phyloP scores from a whole-genome alignment of 2,113 vertebrate genomes.

The Mustela lutreola region DNA sequence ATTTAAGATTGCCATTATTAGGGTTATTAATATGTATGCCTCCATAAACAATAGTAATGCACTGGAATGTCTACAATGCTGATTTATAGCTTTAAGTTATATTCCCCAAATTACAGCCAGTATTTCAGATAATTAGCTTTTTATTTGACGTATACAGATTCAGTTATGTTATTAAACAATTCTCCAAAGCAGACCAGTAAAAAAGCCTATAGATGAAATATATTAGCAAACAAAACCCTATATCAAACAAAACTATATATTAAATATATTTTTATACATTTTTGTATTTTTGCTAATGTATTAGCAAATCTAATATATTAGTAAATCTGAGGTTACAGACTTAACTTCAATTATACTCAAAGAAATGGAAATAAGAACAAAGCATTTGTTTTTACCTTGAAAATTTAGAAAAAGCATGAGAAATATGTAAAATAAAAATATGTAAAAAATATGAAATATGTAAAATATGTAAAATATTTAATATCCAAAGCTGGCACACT shows the following conservation, averaged over 20 bases:
- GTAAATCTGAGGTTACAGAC: too few relatives aligned
- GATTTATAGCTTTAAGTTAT: neutral
- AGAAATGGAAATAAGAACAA: conserved; percentile 9
- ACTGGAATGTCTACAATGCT: neutral
- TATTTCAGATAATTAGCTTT: neutral
- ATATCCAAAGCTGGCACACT: neutral
- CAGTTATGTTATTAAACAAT: neutral
- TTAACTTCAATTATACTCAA: too few relatives aligned
- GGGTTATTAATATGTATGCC: neutral
- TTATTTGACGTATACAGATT: neutral
- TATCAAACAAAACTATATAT: too few relatives aligned
- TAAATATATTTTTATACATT: too few relatives aligned
- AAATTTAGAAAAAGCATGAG: neutral
- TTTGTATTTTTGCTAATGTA: too few relatives aligned
- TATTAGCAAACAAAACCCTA: neutral
- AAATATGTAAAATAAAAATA: neutral
- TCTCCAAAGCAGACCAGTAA: neutral
- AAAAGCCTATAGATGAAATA: neutral
- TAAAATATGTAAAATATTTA: neutral
- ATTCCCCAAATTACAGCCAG: neutral
- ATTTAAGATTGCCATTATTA: neutral
- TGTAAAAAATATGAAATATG: too few relatives aligned
- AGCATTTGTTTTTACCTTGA: neutral
- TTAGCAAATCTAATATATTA: neutral
- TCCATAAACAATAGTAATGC: neutral